Evolutionary conservation across 2,113 vertebrate genomes (phyloP).

Genomic region (Collichthys lucidus): DNA sequence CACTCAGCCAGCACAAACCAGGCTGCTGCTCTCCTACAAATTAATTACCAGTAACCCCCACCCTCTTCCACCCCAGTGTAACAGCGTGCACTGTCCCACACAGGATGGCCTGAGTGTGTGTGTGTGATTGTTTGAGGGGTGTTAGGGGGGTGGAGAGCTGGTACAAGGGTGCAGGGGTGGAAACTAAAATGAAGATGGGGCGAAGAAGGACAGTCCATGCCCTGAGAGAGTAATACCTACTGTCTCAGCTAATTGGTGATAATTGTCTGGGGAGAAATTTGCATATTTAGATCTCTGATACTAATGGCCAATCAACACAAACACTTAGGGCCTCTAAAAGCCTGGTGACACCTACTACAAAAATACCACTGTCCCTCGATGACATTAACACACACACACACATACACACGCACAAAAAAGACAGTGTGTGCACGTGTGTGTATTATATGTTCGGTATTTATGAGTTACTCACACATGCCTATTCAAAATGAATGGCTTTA

Average conservation of each 20-base stretch:
- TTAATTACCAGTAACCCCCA: slow-evolving; percentile 88
- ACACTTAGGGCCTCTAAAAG: slow-evolving; percentile 75
- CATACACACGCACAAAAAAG: background rate
- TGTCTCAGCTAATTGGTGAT: slow-evolving; percentile 81
- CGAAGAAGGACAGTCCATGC: slow-evolving; percentile 73
- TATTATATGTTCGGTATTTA: background rate
- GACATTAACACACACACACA: background rate
- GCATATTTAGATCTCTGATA: slow-evolving; percentile 82
- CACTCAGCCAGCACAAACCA: slow-evolving; percentile 69
- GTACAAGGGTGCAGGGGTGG: slow-evolving; percentile 66
- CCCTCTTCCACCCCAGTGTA: slow-evolving; percentile 34
- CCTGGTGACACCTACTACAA: slow-evolving; percentile 43
- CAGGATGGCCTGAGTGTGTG: slow-evolving; percentile 15
- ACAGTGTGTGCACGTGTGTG: background rate
- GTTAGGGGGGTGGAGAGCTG: slow-evolving; percentile 42
- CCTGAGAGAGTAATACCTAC: slow-evolving; percentile 75
- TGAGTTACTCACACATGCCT: background rate
- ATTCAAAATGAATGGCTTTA: background rate
- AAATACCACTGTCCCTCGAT: slow-evolving; percentile 21
- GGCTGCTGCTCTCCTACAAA: slow-evolving; percentile 84
- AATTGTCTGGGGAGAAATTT: slow-evolving; percentile 79
- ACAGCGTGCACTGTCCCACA: slow-evolving; percentile 67
- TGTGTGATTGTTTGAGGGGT: no score
- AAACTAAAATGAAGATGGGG: slow-evolving; percentile 73
- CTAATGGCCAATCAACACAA: slow-evolving; percentile 83